Evolutionary conservation across 2,113 vertebrate species (phyloP).

Genomic region (Saguinus midas): DNA sequence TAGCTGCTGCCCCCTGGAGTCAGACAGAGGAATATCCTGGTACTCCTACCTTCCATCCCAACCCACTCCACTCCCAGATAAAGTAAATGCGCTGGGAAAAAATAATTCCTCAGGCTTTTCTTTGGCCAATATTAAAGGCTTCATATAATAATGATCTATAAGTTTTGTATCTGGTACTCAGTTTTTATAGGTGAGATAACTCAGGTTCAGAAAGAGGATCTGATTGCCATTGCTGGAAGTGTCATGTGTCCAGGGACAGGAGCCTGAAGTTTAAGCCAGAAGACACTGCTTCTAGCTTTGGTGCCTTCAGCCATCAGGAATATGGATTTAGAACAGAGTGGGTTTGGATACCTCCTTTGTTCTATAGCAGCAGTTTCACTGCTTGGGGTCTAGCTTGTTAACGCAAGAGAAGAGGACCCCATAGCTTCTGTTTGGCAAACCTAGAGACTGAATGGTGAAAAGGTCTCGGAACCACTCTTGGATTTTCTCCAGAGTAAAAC

Average conservation of each 20-base stretch:
- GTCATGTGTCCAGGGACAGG: rapidly evolving
- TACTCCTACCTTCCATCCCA: background rate
- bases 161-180: background rate
- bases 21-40: background rate
- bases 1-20: conserved; percentile 69
- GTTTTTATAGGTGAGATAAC: background rate
- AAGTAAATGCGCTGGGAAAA: background rate
- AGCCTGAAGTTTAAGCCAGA: background rate
- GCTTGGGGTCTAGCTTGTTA: background rate
- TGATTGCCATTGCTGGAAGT: background rate
- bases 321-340: background rate
- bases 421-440: background rate
- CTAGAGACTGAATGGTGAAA: background rate
- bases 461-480: background rate
- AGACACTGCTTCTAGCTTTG: background rate
- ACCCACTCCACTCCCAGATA: background rate
- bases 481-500: background rate
- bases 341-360: background rate
- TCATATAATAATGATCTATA: background rate
- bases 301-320: background rate
- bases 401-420: background rate
- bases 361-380: background rate
- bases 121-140: background rate
- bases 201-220: background rate
- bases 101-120: background rate